Conservation (phyloP, 2,797 vertebrate species). For the Leuciscus waleckii region DNA sequence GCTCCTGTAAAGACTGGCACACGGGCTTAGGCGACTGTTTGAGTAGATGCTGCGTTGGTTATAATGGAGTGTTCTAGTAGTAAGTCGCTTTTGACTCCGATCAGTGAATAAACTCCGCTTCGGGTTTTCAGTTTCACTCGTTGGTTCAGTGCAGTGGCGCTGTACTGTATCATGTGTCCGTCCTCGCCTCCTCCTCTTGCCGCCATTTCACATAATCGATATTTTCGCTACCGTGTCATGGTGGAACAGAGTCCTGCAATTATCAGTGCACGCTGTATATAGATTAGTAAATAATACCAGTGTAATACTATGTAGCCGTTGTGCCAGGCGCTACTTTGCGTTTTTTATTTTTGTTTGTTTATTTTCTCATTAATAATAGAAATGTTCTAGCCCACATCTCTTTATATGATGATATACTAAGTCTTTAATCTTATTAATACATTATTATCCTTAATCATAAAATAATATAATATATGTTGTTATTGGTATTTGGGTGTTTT, state of each 20-base stretch:
- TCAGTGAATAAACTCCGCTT: conserved; percentile 26
- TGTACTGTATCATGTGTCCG: conserved; percentile 47
- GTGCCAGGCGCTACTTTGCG: no score
- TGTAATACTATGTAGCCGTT: neutral
- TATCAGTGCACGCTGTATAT: neutral
- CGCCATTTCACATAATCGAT: conserved; percentile 62
- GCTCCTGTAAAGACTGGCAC: neutral
- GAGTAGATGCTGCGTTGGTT: no score
- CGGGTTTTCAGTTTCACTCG: conserved; percentile 41
- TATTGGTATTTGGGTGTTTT: neutral
- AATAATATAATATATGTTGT: neutral
- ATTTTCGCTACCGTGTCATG: conserved; percentile 52
- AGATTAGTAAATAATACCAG: neutral
- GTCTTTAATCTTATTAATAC: neutral
- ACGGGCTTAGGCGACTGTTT: neutral
- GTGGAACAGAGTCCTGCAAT: conserved; percentile 42
- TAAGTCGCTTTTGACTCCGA: neutral
- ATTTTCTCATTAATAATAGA: neutral
- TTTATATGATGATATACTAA: neutral
- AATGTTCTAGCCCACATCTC: neutral
- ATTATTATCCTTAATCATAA: neutral
- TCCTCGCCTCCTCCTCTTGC: conserved; percentile 49
- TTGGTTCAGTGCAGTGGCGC: conserved; percentile 33
- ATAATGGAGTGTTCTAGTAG: neutral
- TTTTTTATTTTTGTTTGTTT: neutral